Evolutionary conservation across 2,888 invertebrate genomes (phyloP).

Genomic region (Spodoptera littoralis): DNA sequence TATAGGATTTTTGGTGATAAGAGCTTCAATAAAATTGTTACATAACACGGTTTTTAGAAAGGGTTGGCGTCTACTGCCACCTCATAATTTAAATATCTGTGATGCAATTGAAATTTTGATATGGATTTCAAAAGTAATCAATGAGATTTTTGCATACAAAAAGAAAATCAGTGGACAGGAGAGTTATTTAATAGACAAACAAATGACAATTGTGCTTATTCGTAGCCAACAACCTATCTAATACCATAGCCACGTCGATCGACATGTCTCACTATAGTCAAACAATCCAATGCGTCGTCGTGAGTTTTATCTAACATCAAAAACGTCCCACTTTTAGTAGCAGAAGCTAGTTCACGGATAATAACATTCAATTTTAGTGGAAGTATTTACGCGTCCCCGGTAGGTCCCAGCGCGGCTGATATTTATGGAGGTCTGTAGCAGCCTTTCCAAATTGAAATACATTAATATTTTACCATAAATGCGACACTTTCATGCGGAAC

Average conservation of each 20-base stretch:
- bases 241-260: constrained; percentile 8
- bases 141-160: too few relatives aligned
- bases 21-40: neutral
- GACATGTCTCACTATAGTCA: constrained; percentile 32
- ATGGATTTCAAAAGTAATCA: too few relatives aligned
- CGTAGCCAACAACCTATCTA: neutral
- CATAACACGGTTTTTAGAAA: too few relatives aligned
- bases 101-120: too few relatives aligned
- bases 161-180: too few relatives aligned
- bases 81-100: too few relatives aligned
- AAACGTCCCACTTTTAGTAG: constrained; percentile 63
- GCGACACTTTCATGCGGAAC: constrained; percentile 87
- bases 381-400: constrained; percentile 84
- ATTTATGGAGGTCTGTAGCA: constrained; percentile 88
- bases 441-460: constrained; percentile 88
- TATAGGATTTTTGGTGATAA: too few relatives aligned
- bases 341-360: constrained; percentile 75
- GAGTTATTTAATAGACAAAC: too few relatives aligned
- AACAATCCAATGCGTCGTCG: constrained; percentile 40
- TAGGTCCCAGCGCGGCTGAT: constrained; percentile 79
- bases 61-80: too few relatives aligned
- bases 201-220: too few relatives aligned
- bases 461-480: constrained; percentile 89
- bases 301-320: constrained; percentile 63
- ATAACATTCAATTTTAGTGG: constrained; percentile 86